Conservation (phyloP, 2,888 invertebrate species). For the Biston stratarius region DNA sequence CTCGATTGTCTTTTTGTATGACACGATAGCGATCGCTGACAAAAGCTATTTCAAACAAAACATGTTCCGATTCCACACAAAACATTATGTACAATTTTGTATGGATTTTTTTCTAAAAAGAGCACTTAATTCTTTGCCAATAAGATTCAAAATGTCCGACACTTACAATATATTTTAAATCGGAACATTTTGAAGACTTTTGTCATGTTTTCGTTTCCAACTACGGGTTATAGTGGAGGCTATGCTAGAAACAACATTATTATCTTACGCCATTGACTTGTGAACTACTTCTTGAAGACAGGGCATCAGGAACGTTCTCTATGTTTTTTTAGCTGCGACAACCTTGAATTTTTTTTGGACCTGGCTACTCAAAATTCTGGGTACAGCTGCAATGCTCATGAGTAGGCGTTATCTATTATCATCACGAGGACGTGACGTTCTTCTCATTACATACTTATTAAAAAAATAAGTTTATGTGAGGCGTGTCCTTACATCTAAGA, state of each 20-base stretch:
- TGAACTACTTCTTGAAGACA: too few relatives aligned
- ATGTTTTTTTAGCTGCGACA: too few relatives aligned
- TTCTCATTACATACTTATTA: too few relatives aligned
- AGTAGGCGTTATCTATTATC: too few relatives aligned
- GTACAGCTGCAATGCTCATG: too few relatives aligned
- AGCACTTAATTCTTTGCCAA: constrained; percentile 7
- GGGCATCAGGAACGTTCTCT: too few relatives aligned
- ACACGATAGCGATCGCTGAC: constrained; percentile 55
- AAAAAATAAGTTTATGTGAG: too few relatives aligned
- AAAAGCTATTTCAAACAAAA: constrained; percentile 48
- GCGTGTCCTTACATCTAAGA: too few relatives aligned
- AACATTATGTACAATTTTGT: constrained; percentile 40
- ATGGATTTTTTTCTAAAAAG: constrained; percentile 6
- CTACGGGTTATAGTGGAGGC: constrained; percentile 31
- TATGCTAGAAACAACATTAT: constrained; percentile 46
- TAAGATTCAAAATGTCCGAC: constrained; percentile 34
- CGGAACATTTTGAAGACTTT: constrained; percentile 41
- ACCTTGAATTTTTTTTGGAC: too few relatives aligned
- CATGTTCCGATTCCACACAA: constrained; percentile 46
- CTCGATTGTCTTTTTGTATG: constrained; percentile 55
- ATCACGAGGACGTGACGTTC: too few relatives aligned
- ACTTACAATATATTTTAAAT: background rate
- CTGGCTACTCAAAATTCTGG: too few relatives aligned
- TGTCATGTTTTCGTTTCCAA: constrained; percentile 48
- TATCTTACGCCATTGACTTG: constrained; percentile 15